Conservation (phyloP, 1,140 invertebrate species). For the Grapholita molesta region DNA sequence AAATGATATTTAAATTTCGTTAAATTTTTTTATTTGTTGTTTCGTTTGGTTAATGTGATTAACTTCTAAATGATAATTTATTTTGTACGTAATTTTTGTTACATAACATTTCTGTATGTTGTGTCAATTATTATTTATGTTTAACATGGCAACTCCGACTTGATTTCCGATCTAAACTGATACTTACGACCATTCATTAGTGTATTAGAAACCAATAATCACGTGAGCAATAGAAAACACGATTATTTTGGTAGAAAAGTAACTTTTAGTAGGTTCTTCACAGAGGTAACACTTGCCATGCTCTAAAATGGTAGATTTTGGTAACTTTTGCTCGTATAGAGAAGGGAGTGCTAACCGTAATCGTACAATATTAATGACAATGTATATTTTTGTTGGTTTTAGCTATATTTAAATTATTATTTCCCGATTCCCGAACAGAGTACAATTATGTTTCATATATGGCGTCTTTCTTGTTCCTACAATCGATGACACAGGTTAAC, state of each 20-base stretch:
- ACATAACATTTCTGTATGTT: no score
- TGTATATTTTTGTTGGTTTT: neutral
- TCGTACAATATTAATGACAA: neutral
- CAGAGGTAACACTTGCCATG: constrained; percentile 28
- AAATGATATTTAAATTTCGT: constrained; percentile 25
- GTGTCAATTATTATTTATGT: neutral
- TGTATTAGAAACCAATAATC: constrained; percentile 7
- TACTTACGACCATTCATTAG: neutral
- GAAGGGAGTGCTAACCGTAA: constrained; percentile 23
- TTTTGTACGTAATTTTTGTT: neutral
- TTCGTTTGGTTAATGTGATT: neutral
- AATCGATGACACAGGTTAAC: no score
- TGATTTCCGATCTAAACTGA: neutral
- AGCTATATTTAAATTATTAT: neutral
- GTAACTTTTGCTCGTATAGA: constrained; percentile 26
- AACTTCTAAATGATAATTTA: no score
- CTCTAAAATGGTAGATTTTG: constrained; percentile 30
- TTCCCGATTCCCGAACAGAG: no score
- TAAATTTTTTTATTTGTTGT: constrained; percentile 13
- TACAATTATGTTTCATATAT: no score
- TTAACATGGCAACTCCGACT: constrained; percentile 1
- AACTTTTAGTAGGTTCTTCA: constrained; percentile 22
- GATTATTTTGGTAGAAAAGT: constrained; percentile 16
- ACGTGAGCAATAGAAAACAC: constrained; percentile 9
- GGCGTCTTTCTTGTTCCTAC: no score